Evolutionary conservation across 2,797 vertebrate genomes (phyloP).

Genomic region (Platyrinchus mystaceus): DNA sequence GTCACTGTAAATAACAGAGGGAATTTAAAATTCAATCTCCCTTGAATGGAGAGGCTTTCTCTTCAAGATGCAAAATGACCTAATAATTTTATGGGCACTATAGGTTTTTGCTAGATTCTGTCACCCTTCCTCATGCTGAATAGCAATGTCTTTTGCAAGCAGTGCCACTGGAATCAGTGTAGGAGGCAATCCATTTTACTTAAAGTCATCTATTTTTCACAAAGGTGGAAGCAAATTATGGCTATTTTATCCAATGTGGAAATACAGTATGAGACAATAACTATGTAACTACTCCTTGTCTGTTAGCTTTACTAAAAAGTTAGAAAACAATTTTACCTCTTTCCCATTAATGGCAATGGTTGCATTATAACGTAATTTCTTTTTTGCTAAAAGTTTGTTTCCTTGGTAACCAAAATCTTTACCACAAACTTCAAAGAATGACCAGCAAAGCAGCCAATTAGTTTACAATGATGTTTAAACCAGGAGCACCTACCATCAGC

Average conservation of each 20-base stretch:
- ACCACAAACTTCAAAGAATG: neutral
- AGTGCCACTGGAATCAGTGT: neutral
- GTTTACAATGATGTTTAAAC: neutral
- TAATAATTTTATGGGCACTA: constrained; percentile 37
- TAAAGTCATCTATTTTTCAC: neutral
- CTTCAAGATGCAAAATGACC: constrained; percentile 13
- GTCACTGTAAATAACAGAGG: constrained; percentile 50
- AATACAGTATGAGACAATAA: neutral
- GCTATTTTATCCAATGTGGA: neutral
- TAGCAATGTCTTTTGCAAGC: neutral
- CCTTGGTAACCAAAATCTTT: neutral
- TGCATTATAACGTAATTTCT: neutral
- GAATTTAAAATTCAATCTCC: constrained; percentile 32
- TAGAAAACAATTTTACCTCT: neutral
- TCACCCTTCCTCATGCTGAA: neutral
- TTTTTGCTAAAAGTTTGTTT: neutral
- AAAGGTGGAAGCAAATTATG: neutral
- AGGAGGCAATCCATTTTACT: neutral
- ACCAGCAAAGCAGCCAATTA: neutral
- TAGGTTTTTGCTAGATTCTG: neutral
- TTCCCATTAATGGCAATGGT: neutral
- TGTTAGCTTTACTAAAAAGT: neutral
- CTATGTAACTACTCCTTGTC: neutral
- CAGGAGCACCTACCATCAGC: neutral
- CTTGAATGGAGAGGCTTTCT: constrained; percentile 16